Base-by-base conservation (phyloP, 2,888 invertebrate genomes). In the Oasisia sp. region DNA sequence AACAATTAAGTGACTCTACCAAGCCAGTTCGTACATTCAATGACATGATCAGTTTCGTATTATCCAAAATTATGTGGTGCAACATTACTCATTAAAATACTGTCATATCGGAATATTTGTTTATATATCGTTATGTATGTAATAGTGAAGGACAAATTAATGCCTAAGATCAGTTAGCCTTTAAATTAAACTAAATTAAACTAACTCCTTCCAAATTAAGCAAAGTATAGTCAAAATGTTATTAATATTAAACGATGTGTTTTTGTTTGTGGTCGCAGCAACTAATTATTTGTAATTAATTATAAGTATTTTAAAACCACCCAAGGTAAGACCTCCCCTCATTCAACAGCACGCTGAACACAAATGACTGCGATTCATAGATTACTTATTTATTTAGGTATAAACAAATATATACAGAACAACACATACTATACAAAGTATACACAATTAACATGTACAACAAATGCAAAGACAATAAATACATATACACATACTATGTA, bases 311-410 rank as follows among this genome's bases (percentile, higher is more conserved):
- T 74, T 27, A 74, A 7, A 27, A 74, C 11, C 74, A 74, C 74
- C 74, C 74, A 74, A 27, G 4, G 19, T 74, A 2, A 74, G 27
- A 1, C 3, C 74, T 74, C n/a, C 74, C 74, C 4, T 12, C 27
- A 74, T 19, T 2, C 27, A 74, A 27, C 74, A 74, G 27, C 74
- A 74, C 7, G 74, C 74, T 27, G 74, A 38, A 74, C 74, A 74
- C 74, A 74, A 74, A 74, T 74, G 7, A n/a, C 27, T 74, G 19
- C n/a, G 74, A 74, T 74, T 74, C 74, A 74, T 74, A 74, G 74
- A 74, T 74, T 74, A 74, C 74, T 74, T 74, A 74, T 74, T 74
- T 74, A 74, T 74, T 74, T 74, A 74, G 74, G 74, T 74, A 74
- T 74, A 74, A 74, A 74, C 74, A 74, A 74, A 27, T 74, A 74